Conservation (phyloP, 2,113 vertebrate species). For the Hepsetus odoe region DNA sequence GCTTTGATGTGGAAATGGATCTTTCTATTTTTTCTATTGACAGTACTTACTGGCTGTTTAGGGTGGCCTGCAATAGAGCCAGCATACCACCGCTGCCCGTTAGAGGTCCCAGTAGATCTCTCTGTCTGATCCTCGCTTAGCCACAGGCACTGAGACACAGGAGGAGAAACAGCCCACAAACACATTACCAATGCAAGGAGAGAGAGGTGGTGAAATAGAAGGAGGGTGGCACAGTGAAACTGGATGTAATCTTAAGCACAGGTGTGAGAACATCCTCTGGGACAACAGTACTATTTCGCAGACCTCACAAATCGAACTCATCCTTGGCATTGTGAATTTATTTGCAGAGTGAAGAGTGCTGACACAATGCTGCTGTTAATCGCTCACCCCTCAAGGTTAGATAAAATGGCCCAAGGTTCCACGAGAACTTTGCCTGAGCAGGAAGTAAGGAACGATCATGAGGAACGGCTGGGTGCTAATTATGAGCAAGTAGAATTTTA, state of each 20-base stretch:
- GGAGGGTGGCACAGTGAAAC: neutral
- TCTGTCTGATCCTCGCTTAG: constrained; percentile 78
- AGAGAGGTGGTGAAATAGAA: constrained; percentile 23
- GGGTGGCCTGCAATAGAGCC: constrained; percentile 62
- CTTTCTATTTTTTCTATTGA: constrained; percentile 79
- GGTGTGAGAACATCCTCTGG: neutral
- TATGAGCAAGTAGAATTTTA: neutral
- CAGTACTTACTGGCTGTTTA: constrained; percentile 78
- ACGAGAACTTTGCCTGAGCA: neutral
- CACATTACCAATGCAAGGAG: constrained; percentile 61
- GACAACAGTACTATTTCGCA: neutral
- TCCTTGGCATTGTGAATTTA: constrained; percentile 21
- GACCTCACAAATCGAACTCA: constrained; percentile 11
- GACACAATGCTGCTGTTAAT: neutral
- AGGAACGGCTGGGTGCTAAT: neutral
- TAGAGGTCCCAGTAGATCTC: constrained; percentile 84
- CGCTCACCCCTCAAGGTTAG: neutral
- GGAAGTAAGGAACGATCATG: neutral
- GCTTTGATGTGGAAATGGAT: constrained; percentile 87
- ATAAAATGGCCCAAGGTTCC: neutral
- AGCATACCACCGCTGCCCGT: constrained; percentile 69
- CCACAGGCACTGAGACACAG: constrained; percentile 77
- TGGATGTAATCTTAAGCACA: constrained; percentile 24
- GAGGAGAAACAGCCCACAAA: constrained; percentile 66
- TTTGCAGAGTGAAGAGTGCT: neutral